Evolutionary conservation across 2,888 invertebrate genomes (phyloP).

Genomic region (Aphidoletes aphidimyza): DNA sequence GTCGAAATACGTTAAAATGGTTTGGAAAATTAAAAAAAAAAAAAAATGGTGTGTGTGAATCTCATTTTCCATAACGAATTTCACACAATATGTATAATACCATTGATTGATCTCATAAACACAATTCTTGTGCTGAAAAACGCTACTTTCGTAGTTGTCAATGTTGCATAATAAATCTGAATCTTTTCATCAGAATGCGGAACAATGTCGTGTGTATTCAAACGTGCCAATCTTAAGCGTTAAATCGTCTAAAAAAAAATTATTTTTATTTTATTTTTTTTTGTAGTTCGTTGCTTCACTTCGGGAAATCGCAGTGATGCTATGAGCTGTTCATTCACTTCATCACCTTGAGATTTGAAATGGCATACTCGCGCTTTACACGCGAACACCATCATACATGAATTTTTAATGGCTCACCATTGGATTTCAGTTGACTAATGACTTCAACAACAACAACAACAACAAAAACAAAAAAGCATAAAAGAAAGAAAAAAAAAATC

Average conservation of each 20-base stretch:
- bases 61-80: too few relatives aligned
- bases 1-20: too few relatives aligned
- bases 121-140: not conserved
- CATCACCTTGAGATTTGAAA: conserved; percentile 52
- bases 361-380: not conserved
- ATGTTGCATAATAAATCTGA: not conserved
- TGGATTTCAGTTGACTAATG: conserved; percentile 44
- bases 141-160: not conserved
- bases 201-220: not conserved
- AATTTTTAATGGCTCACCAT: conserved; percentile 27
- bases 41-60: too few relatives aligned
- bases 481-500: not conserved
- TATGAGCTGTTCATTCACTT: conserved; percentile 35
- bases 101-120: too few relatives aligned
- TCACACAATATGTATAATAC: too few relatives aligned
- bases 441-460: not conserved
- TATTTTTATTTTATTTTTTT: too few relatives aligned
- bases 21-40: too few relatives aligned
- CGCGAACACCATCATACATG: conserved; percentile 16
- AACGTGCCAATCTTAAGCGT: not conserved
- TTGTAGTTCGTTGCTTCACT: not conserved
- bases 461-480: not conserved
- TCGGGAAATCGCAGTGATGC: not conserved
- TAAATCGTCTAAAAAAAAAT: too few relatives aligned
- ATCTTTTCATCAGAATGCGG: conserved; percentile 26